Base-by-base conservation (phyloP, 1,140 invertebrate species). In the Geopemphigus sp. region DNA sequence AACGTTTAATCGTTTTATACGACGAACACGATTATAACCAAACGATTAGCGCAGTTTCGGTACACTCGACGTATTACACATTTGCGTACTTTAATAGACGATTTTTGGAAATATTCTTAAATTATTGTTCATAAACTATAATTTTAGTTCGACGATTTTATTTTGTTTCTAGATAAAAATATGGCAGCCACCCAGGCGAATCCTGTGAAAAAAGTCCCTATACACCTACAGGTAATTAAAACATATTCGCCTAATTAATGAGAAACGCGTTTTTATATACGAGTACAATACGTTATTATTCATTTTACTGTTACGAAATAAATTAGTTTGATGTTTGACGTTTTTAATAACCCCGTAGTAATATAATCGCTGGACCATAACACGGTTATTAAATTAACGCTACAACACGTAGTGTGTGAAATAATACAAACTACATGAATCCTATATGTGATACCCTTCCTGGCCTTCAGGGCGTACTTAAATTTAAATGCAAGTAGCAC, bases 151-250 rank as follows among this genome's bases (percentile, higher is more conserved):
- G n/a, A n/a, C n/a, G n/a, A n/a, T n/a, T 47, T 66, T 66, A 11
- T n/a, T 22, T 50, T n/a, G 22, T 53, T 56, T 80, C 45, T 32
- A 80, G 64, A 68, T 66, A n/a, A 32, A 47, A 74, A 80, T 56
- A 78, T 80, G 80, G 68, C n/a, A n/a, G n/a, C 45, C 78, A 63
- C 47, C 14, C 68, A 72, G 17, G 19, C 85, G 81, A 89, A 89
- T 80, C 90, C 93, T 81, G 94, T 96, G 82, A 96, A 96, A 87
- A 96, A 96, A 87, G 94, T 97, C 68, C 95, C 95, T 53, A 95
- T 97, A 86, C 94, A 96, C 87, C 88, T 97, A 83, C 94, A 96
- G 91, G 94, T 95, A 87, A 87, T 88, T 22, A 87, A 59, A 66
- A 56, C 82, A 61, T 24, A 53, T 64, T 64, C 39, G 17, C 5